Percentiles rank a stretch among this genome's conserved stretches.
phyloP scores from a whole-genome alignment of 1,140 invertebrate genomes.

The Andrena cerasifolii region DNA sequence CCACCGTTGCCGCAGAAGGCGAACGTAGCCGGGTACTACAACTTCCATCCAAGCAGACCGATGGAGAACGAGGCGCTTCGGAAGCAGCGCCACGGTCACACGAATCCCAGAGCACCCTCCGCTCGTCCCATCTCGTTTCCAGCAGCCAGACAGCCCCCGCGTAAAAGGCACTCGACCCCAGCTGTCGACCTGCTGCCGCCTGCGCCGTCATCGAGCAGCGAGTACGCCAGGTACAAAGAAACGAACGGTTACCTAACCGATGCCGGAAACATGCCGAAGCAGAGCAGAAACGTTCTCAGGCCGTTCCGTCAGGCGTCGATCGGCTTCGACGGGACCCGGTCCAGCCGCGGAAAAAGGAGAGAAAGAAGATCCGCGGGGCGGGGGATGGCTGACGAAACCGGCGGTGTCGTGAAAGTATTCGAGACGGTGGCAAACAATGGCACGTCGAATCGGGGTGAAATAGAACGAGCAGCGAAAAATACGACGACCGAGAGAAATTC shows the following conservation, averaged over 20 bases:
- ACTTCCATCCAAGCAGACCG: neutral
- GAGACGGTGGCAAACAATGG: slow-evolving; percentile 19
- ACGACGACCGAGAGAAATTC: slow-evolving; percentile 26
- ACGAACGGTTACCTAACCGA: neutral
- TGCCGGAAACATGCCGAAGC: neutral
- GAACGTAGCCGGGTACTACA: neutral
- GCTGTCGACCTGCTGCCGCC: slow-evolving; percentile 15
- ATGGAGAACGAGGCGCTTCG: neutral
- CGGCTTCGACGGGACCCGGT: neutral
- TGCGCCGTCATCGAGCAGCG: neutral
- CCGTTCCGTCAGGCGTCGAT: slow-evolving; percentile 1
- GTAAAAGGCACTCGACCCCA: neutral
- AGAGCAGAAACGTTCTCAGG: slow-evolving; percentile 5
- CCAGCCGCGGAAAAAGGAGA: slow-evolving; percentile 25
- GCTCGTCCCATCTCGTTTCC: neutral
- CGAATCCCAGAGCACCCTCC: neutral
- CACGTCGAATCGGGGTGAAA: slow-evolving; percentile 49
- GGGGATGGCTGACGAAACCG: neutral
- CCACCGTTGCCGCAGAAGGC: slow-evolving; percentile 38
- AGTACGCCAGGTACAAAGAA: slow-evolving; percentile 4
- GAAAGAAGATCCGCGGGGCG: slow-evolving; percentile 46
- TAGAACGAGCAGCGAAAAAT: slow-evolving; percentile 16
- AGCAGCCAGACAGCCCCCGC: neutral
- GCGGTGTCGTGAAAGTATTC: slow-evolving; percentile 21
- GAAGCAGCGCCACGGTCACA: neutral